Evolutionary conservation across 1,140 invertebrate species (phyloP).

Genomic region (Drosophila micromelanica): DNA sequence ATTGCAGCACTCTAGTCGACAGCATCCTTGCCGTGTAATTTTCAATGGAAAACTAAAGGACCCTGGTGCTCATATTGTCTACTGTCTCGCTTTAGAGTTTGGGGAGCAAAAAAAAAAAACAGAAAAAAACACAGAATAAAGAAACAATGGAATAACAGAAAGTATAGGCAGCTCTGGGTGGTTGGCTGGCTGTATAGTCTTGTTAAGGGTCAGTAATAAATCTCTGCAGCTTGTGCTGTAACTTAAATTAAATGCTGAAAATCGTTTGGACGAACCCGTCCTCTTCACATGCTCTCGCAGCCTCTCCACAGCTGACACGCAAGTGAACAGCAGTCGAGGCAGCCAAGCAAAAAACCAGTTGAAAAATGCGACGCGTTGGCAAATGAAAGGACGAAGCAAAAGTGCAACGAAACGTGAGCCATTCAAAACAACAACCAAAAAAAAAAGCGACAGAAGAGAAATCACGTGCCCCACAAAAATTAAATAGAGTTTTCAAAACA

Average conservation of each 20-base stretch:
- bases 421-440: too few species aligned
- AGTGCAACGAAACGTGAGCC: conserved; percentile 59
- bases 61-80: conserved; percentile 20
- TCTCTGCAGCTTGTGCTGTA: conserved; percentile 76
- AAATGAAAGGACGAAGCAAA: conserved; percentile 30
- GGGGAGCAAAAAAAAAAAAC: not conserved
- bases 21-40: conserved; percentile 41
- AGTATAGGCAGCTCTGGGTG: conserved; percentile 15
- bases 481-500: conserved; percentile 82
- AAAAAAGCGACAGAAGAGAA: conserved; percentile 6
- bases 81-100: not conserved
- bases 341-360: conserved; percentile 51
- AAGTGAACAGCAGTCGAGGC: conserved; percentile 10
- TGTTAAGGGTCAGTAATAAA: conserved; percentile 83
- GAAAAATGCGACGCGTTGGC: conserved; percentile 64
- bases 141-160: conserved; percentile 16
- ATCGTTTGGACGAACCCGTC: conserved; percentile 59
- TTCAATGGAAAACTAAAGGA: conserved; percentile 35
- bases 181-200: conserved; percentile 34
- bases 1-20: not conserved
- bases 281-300: not conserved
- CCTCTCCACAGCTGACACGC: conserved; percentile 22
- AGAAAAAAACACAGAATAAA: not conserved
- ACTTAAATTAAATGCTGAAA: conserved; percentile 83
- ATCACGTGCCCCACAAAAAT: conserved; percentile 47